A percentile compares a stretch with the other conserved stretches of the same genome.
Conservation (phyloP, 2,888 invertebrate genomes). For the Troilus luridus region DNA sequence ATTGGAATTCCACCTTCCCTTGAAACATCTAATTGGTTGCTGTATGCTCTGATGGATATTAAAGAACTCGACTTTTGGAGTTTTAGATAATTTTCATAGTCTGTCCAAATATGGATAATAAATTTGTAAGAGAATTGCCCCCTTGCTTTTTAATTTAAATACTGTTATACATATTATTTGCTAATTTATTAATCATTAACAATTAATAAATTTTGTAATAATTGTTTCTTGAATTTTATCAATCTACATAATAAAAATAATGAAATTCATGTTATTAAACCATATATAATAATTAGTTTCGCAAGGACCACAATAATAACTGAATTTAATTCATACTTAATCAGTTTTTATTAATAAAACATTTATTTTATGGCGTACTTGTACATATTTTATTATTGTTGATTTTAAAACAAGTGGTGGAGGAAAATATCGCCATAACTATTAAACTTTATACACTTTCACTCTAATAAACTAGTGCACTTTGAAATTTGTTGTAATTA, state of each 20-base stretch:
- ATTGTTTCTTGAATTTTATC: not conserved
- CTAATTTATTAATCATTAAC: not conserved
- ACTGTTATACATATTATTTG: not conserved
- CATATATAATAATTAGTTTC: not conserved
- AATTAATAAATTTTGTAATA: not conserved
- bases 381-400: not conserved
- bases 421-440: not conserved
- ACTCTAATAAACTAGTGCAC: not conserved
- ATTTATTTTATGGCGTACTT: not conserved
- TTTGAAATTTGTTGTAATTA: conserved; percentile 13
- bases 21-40: not conserved
- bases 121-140: not conserved
- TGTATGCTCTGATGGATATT: not conserved
- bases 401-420: not conserved
- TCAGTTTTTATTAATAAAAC: not conserved
- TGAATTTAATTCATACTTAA: not conserved
- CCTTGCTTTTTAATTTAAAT: not conserved
- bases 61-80: not conserved
- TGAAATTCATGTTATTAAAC: not conserved
- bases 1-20: not conserved
- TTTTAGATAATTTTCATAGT: not conserved
- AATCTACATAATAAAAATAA: not conserved
- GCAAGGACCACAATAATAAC: not conserved
- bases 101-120: not conserved
- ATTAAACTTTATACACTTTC: not conserved